Evolutionary conservation across 2,797 vertebrate genomes (phyloP), one percentile per base, ranked within the genome.

Genomic region (Luscinia luscinia): DNA sequence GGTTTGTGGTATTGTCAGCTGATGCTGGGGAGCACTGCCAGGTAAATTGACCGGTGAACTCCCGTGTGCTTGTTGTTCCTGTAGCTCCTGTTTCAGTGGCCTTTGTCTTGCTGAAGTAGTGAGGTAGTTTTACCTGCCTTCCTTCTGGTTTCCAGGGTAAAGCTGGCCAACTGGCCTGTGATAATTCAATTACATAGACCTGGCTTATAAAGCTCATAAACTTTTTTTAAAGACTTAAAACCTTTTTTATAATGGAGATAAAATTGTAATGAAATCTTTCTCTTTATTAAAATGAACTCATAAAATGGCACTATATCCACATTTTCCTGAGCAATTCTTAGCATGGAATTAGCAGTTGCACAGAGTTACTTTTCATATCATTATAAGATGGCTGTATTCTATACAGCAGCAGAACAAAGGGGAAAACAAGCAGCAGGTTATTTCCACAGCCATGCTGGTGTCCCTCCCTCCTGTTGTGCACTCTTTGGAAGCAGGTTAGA

Each of bases 241-340:
- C 16, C 30, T 15, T 73, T 68, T 68, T 87, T 72, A 91, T 5
- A 46, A 55, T 20, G 36, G 40, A 75, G 30, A 18, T 59, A 66
- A 86, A 95, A 89, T 9, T 30, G 16, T 66, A 57, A 55, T 48
- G 43, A 52, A 27, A 27, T 73, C 28, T 75, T 97, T 67, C 67
- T 93, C 28, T 73, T 93, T 93, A 79, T 89, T 94, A 89, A 82
- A 95, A 89, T 45, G 23, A 90, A 59, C 68, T 85, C 34, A 64
- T 87, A 75, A 88, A 93, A 69, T 34, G 8, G 64, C 90, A 23
- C 32, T 89, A 19, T 54, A 77, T 66, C 94, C 54, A 76, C 27
- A 46, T 54, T 89, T 83, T 92, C 49, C 61, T 74, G 12, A 63
- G 15, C 17, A 68, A n/a, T 61, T 36, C n/a, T 59, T 88, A 69